These are phyloP conservation scores for Anguilla anguilla DNA, from an alignment of 2,797 vertebrate species.

Conservation along the genomic window DNA sequence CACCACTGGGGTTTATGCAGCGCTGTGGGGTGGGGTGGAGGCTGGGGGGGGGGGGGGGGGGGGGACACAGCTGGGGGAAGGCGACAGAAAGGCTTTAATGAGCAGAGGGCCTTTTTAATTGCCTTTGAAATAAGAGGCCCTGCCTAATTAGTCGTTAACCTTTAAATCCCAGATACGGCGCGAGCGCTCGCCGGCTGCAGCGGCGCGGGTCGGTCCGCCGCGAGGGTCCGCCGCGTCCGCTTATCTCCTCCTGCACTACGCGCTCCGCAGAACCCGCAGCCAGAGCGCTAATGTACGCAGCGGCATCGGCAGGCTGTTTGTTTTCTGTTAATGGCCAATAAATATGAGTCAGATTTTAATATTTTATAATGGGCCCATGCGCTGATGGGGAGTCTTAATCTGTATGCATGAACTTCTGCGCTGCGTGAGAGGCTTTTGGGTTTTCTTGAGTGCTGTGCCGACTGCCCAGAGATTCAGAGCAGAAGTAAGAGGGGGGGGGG, in stretches of 20 bases:
- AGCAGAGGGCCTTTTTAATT: slow-evolving; percentile 70
- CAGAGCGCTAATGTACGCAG: not conserved
- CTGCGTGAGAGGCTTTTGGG: not conserved
- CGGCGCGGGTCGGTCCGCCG: not conserved
- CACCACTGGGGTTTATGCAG: slow-evolving; percentile 11
- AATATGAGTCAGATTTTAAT: not conserved
- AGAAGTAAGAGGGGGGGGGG: slow-evolving; percentile 32
- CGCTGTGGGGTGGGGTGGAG: slow-evolving; percentile 37
- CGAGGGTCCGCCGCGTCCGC: not conserved
- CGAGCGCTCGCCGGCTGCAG: slow-evolving; percentile 24
- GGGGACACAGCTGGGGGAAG: slow-evolving; percentile 46
- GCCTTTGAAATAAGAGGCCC: slow-evolving; percentile 66
- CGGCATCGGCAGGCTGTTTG: not conserved
- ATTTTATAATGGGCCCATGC: not conserved
- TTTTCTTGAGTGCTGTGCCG: not conserved
- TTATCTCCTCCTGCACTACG: not conserved
- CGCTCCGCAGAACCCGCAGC: not conserved
- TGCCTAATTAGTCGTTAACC: slow-evolving; percentile 75
- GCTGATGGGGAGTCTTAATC: slow-evolving; percentile 3
- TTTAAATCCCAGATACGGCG: slow-evolving; percentile 65
- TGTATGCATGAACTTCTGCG: slow-evolving; percentile 28
- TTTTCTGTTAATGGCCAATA: not conserved
- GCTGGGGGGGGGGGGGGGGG: slow-evolving; percentile 41
- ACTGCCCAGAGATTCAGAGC: slow-evolving; percentile 17
- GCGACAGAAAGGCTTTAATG: slow-evolving; percentile 67